phyloP scores from a whole-genome alignment of 2,113 vertebrate genomes.

The Bolborhynchus lineola region DNA sequence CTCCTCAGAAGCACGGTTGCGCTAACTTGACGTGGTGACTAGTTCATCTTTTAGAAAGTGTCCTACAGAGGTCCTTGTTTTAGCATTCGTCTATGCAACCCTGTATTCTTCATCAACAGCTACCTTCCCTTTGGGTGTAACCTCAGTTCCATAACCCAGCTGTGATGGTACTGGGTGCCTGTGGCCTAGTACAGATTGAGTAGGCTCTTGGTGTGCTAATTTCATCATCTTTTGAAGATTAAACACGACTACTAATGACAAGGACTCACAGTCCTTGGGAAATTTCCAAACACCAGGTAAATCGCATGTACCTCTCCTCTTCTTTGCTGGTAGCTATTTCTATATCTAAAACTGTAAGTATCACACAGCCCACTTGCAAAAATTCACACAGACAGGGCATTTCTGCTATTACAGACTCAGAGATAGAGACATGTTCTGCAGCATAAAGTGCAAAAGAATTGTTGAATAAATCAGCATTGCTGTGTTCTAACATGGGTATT shows the following conservation, averaged over 20 bases:
- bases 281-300: background rate
- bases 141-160: background rate
- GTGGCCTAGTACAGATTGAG: background rate
- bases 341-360: background rate
- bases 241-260: fast-evolving
- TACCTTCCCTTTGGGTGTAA: background rate
- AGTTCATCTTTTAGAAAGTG: background rate
- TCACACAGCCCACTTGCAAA: background rate
- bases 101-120: fast-evolving
- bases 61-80: background rate
- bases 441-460: background rate
- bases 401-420: background rate
- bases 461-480: background rate
- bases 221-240: background rate
- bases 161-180: background rate
- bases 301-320: background rate
- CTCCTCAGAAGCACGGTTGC: background rate
- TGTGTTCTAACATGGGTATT: background rate
- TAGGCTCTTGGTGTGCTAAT: background rate
- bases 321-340: background rate
- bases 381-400: background rate
- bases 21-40: background rate
- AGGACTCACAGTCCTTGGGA: background rate
- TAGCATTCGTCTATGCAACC: background rate
- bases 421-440: background rate